These are phyloP conservation scores for Neodon shergylaensis DNA, from an alignment of 2,113 vertebrate species.

Conservation along the genomic window DNA sequence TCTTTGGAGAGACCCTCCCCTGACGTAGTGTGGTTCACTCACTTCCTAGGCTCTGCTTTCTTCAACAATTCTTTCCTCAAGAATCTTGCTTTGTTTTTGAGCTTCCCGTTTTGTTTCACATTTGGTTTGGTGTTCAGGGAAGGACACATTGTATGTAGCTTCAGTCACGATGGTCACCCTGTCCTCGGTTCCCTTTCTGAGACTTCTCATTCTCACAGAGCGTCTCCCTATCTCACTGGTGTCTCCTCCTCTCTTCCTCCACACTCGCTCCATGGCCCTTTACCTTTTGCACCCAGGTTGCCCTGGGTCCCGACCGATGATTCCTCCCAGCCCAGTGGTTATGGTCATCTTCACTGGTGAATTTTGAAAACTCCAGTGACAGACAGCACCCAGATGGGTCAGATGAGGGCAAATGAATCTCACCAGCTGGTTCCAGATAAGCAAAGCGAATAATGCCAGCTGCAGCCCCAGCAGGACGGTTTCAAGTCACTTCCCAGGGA, in stretches of 20 bases:
- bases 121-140: background rate
- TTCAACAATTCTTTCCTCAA: background rate
- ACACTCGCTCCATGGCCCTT: background rate
- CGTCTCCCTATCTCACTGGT: background rate
- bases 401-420: background rate
- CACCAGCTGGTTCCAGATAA: background rate
- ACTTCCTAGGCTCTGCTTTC: background rate
- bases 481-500: background rate
- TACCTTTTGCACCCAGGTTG: background rate
- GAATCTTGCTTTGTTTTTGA: background rate
- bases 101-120: background rate
- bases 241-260: background rate
- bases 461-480: background rate
- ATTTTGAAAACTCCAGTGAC: background rate
- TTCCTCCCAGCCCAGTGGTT: background rate
- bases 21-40: background rate
- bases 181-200: background rate
- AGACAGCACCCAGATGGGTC: background rate
- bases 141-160: background rate
- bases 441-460: background rate
- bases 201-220: background rate
- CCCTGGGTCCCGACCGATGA: background rate
- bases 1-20: background rate
- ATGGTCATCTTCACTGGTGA: background rate
- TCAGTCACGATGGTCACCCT: accelerated